Conservation (phyloP, 1,140 invertebrate species). For the Macrobrachium rosenbergii region DNA sequence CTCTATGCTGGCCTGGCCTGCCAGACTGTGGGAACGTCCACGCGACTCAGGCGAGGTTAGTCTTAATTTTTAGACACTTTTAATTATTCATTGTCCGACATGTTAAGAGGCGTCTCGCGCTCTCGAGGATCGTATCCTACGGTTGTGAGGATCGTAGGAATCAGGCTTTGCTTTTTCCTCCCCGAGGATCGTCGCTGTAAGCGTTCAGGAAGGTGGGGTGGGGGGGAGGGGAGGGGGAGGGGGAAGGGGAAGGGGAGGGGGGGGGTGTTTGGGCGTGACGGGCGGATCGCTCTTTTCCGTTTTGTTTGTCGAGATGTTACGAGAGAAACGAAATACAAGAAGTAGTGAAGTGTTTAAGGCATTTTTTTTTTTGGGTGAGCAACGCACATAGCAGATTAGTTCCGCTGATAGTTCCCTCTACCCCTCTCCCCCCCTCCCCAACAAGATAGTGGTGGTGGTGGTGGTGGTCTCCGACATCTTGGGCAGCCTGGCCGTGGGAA, state of each 20-base stretch:
- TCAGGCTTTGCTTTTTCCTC: too few relatives aligned
- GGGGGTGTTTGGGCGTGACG: too few relatives aligned
- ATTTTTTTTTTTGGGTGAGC: not conserved
- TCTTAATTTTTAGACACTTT: conserved; percentile 52
- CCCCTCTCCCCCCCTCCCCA: not conserved
- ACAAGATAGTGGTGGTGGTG: conserved; percentile 30
- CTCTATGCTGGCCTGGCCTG: conserved; percentile 29
- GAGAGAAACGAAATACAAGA: not conserved
- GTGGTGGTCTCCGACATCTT: conserved; percentile 17
- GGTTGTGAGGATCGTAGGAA: too few relatives aligned
- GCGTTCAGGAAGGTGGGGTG: too few relatives aligned
- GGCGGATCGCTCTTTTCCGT: too few relatives aligned
- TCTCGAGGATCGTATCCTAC: too few relatives aligned
- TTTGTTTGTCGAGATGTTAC: not conserved
- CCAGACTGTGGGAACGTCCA: conserved; percentile 41
- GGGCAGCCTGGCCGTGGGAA: conserved; percentile 12
- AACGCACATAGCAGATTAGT: conserved; percentile 55
- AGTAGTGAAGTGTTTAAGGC: not conserved
- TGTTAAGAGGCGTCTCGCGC: too few relatives aligned
- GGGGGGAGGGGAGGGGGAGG: too few relatives aligned
- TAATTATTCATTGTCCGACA: conserved; percentile 42
- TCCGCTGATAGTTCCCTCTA: conserved; percentile 44
- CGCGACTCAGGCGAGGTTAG: not conserved
- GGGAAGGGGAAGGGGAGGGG: too few relatives aligned
- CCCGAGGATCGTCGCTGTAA: too few relatives aligned